These are phyloP conservation scores for Tetheella fluctuosa DNA, from an alignment of 2,888 invertebrate genomes.

Conservation along the genomic window DNA sequence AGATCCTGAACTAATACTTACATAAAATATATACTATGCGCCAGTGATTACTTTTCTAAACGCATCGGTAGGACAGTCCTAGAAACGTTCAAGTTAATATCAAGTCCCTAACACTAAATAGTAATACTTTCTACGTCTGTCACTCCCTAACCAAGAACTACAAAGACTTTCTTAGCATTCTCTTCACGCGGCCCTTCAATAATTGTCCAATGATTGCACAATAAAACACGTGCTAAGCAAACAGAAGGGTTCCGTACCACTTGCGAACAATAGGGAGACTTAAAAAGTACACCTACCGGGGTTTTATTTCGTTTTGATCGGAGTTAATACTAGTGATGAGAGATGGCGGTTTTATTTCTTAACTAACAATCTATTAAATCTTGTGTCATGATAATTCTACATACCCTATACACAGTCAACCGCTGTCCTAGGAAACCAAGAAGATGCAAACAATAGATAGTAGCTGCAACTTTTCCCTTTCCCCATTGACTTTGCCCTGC, in stretches of 20 bases:
- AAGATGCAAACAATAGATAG: too few relatives aligned
- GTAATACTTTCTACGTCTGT: conserved; percentile 17
- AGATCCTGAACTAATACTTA: too few relatives aligned
- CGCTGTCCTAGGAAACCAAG: too few relatives aligned
- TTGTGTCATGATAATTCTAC: too few relatives aligned
- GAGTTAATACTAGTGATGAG: conserved; percentile 29
- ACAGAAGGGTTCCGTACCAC: conserved; percentile 65
- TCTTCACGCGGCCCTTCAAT: conserved; percentile 54
- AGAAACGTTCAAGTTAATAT: too few relatives aligned
- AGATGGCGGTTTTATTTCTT: conserved; percentile 26
- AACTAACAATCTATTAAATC: background rate
- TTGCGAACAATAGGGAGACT: conserved; percentile 58
- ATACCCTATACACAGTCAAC: too few relatives aligned
- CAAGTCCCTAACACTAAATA: too few relatives aligned
- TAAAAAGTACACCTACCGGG: conserved; percentile 54
- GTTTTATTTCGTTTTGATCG: conserved; percentile 42
- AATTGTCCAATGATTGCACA: conserved; percentile 78
- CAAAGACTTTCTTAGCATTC: conserved; percentile 65
- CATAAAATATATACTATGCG: too few relatives aligned
- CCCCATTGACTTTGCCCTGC: too few relatives aligned
- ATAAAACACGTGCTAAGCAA: conserved; percentile 78
- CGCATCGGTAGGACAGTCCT: too few relatives aligned
- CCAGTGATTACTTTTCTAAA: too few relatives aligned
- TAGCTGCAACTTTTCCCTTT: too few relatives aligned
- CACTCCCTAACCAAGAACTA: conserved; percentile 38